Conservation (phyloP, 1,140 invertebrate genomes). For the Ceratitis capitata region DNA sequence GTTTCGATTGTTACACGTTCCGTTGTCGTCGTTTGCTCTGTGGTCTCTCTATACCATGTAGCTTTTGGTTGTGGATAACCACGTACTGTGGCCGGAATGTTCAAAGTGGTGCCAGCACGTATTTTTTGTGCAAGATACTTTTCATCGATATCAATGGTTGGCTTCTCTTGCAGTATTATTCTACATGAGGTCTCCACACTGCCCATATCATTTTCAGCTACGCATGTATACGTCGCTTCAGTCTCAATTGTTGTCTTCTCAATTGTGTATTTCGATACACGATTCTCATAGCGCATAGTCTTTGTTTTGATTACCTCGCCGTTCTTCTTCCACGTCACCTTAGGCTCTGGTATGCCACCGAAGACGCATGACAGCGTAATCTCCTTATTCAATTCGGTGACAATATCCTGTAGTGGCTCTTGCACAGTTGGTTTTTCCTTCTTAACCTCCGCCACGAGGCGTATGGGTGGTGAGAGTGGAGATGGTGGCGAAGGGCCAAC, state of each 20-base stretch:
- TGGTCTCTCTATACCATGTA: slow-evolving; percentile 73
- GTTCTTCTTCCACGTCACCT: slow-evolving; percentile 80
- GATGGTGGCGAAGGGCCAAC: slow-evolving; percentile 74
- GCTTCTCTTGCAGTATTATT: slow-evolving; percentile 75
- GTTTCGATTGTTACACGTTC: slow-evolving; percentile 67
- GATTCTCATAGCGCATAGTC: slow-evolving; percentile 76
- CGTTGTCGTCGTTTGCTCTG: slow-evolving; percentile 64
- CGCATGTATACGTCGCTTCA: slow-evolving; percentile 76
- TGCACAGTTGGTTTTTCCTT: slow-evolving; percentile 71
- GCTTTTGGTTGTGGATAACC: slow-evolving; percentile 77
- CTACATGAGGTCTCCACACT: slow-evolving; percentile 75
- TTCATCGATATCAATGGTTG: slow-evolving; percentile 72
- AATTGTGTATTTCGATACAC: slow-evolving; percentile 78
- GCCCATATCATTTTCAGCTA: slow-evolving; percentile 79
- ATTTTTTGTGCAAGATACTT: slow-evolving; percentile 71
- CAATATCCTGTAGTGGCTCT: slow-evolving; percentile 72
- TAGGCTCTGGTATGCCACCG: slow-evolving; percentile 84
- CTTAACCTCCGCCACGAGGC: slow-evolving; percentile 67
- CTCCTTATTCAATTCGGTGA: slow-evolving; percentile 69
- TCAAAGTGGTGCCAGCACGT: slow-evolving; percentile 71
- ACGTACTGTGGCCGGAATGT: slow-evolving; percentile 70
- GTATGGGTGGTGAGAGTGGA: slow-evolving; percentile 68
- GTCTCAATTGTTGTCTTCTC: slow-evolving; percentile 72
- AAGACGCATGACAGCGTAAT: slow-evolving; percentile 79
- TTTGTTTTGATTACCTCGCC: slow-evolving; percentile 67